Evolutionary conservation across 2,113 vertebrate genomes (phyloP).

Genomic region (Elephantulus edwardii): DNA sequence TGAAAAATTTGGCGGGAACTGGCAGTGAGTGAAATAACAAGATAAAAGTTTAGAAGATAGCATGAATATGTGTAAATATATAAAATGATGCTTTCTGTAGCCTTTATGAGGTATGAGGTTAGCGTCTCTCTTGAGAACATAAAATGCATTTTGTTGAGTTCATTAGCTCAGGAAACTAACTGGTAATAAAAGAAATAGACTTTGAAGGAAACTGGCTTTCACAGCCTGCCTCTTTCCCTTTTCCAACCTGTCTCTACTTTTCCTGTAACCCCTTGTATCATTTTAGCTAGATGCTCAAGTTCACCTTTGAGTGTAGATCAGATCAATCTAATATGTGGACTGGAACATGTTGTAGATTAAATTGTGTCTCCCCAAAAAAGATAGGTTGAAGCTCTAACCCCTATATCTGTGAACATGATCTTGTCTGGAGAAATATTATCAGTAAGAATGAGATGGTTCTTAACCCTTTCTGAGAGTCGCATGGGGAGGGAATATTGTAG

Average conservation of each 20-base stretch:
- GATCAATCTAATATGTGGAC: neutral
- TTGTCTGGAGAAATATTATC: neutral
- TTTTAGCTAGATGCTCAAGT: neutral
- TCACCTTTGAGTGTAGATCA: neutral
- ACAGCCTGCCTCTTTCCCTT: neutral
- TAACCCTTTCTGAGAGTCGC: neutral
- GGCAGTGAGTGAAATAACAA: neutral
- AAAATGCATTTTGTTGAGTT: conserved; percentile 6
- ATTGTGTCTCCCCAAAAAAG: neutral
- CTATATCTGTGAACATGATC: neutral
- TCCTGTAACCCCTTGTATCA: neutral
- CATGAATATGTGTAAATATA: neutral
- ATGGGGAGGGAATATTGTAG: neutral
- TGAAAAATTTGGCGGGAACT: neutral
- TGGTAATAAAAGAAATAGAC: neutral
- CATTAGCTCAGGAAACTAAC: neutral
- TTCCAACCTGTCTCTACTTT: neutral
- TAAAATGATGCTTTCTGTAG: neutral
- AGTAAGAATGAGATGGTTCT: neutral
- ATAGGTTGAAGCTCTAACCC: neutral
- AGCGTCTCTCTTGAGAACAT: neutral
- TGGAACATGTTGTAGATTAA: neutral
- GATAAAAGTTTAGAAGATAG: neutral
- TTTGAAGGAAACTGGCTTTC: neutral
- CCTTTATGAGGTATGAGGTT: neutral